Evolutionary conservation across 2,113 vertebrate species (phyloP).

Genomic region (Myxocyprinus asiaticus): DNA sequence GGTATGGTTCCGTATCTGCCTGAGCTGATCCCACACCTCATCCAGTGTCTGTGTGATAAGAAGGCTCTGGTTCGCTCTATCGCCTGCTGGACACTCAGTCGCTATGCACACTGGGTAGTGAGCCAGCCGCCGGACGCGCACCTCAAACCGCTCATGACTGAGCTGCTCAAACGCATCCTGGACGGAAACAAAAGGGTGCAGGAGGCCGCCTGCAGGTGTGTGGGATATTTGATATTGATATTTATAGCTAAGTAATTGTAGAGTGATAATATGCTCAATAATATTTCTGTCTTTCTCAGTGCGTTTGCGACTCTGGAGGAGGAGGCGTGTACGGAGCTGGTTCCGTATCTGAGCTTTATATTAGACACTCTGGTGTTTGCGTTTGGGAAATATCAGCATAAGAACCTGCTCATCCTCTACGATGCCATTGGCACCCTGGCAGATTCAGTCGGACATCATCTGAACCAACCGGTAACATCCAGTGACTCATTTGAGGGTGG

Average conservation of each 20-base stretch:
- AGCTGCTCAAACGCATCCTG: conserved; percentile 91
- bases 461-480: conserved; percentile 78
- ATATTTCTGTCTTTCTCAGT: conserved; percentile 59
- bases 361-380: conserved; percentile 94
- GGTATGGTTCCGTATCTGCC: conserved; percentile 96
- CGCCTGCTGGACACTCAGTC: conserved; percentile 94
- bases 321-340: conserved; percentile 92
- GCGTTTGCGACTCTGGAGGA: conserved; percentile 94
- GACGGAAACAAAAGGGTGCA: conserved; percentile 95
- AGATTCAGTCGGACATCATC: conserved; percentile 93
- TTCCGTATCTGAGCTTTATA: conserved; percentile 95
- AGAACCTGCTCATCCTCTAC: conserved; percentile 94
- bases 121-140: conserved; percentile 90
- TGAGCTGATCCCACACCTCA: conserved; percentile 91
- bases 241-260: too few species aligned
- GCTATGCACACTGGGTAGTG: conserved; percentile 96
- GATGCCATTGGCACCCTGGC: conserved; percentile 93
- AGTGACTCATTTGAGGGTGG: too few species aligned
- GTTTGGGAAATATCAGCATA: conserved; percentile 96
- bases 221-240: too few species aligned
- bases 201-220: conserved; percentile 90
- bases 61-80: conserved; percentile 93
- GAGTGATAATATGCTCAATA: too few species aligned
- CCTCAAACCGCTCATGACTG: conserved; percentile 95
- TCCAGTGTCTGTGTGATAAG: conserved; percentile 90